Percentiles rank a stretch among this genome's conserved stretches.
Conservation (phyloP, 2,888 invertebrate species). For the Lasius fuliginosus region DNA sequence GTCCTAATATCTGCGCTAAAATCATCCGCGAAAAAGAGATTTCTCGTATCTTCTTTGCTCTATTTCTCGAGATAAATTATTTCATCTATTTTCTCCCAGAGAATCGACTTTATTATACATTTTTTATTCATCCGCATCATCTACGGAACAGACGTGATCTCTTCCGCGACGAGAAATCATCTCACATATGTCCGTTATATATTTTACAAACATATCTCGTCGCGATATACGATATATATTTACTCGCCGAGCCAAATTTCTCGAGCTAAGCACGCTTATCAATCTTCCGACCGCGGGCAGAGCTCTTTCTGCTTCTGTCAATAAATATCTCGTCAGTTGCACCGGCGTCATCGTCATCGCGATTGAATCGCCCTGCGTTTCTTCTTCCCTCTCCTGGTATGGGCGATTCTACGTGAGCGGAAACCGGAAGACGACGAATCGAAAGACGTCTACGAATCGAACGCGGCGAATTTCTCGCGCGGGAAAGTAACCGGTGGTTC, state of each 20-base stretch:
- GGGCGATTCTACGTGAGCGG: slow-evolving; percentile 43
- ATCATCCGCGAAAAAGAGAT: neutral
- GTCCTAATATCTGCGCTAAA: neutral
- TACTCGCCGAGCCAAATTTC: slow-evolving; percentile 11
- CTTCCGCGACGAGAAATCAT: neutral
- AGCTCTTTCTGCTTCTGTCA: slow-evolving; percentile 17
- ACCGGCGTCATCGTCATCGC: slow-evolving; percentile 16
- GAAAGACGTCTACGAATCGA: slow-evolving; percentile 3
- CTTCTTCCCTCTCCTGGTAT: neutral
- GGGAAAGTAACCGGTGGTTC: neutral
- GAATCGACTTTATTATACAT: slow-evolving; percentile 26
- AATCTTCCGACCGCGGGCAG: slow-evolving; percentile 15
- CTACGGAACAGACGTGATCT: slow-evolving; percentile 2
- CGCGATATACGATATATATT: slow-evolving; percentile 33
- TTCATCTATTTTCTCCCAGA: neutral
- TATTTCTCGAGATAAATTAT: neutral
- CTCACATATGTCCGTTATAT: slow-evolving; percentile 11
- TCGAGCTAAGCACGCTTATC: slow-evolving; percentile 34
- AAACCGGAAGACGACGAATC: slow-evolving; percentile 25
- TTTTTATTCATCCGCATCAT: slow-evolving; percentile 42
- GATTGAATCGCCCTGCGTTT: slow-evolving; percentile 38
- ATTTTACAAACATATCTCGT: neutral
- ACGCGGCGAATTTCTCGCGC: slow-evolving; percentile 39
- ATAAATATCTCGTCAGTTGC: slow-evolving; percentile 50
- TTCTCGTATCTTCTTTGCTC: neutral